Evolutionary conservation across 2,797 vertebrate genomes (phyloP), one percentile per base, ranked within the genome.

Genomic region (Takifugu ocellatus): DNA sequence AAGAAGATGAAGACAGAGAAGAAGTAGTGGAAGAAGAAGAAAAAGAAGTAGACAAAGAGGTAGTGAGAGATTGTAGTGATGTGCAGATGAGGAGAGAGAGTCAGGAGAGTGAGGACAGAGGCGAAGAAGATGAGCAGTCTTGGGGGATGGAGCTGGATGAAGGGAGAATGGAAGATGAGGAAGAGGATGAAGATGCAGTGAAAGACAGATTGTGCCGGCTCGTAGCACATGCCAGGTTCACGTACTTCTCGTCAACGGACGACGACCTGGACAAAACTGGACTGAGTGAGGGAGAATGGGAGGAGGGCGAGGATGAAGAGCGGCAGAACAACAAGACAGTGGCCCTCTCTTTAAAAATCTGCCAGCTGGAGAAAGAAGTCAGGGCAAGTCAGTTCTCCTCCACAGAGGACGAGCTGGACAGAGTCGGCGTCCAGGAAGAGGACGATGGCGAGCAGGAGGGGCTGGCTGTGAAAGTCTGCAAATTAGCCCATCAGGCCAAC

Each of bases 401-500:
- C 58, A 88, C 88, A 0, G 88, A 90, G 59, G 89, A 91, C n/a
- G 88, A 89, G 59, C 59, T 85, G 60, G 88, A 88, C 71, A 70
- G 73, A 62, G 25, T 56, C 14, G 80, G 81, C 5, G 5, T 70
- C 0, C 1, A 21, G 42, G 45, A 56, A 14, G 63, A 50, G 5
- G 63, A 59, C 46, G 48, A 57, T 9, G 46, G n/a, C 6, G 24
- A 51, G 49, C 11, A 58, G 1, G 78, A 78, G 52, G 69, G 74
- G 54, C 61, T 88, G 63, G 75, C 53, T 0, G n/a, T 66, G 9
- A 85, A 72, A 75, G 73, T 87, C 25, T 80, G 79, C 62, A 69
- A 71, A 53, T 64, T 88, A 49, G 82, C 68, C 2, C 43, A 72
- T 15, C 61, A 85, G 63, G 70, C 81, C 45, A 66, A 62, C 3